Base-by-base conservation (phyloP, 2,113 vertebrate species). In the Murina feae region DNA sequence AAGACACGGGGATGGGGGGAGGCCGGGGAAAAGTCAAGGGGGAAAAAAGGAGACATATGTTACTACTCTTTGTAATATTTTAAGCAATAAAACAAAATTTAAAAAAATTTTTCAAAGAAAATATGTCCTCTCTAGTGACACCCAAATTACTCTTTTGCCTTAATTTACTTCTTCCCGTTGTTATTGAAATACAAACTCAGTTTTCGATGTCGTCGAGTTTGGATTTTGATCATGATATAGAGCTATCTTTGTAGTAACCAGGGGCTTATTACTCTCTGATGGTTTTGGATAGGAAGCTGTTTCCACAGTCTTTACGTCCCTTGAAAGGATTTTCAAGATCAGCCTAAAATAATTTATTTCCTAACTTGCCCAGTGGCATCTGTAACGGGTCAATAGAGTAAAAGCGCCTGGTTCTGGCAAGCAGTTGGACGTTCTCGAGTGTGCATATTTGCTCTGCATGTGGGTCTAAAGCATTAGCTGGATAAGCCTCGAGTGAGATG, bases 311-410 rank as follows among this genome's bases (percentile, higher is more conserved):
- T 89, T 79, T 51, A 68, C 6, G 2, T 81, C 32, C 35, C 28
- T 71, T 42, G 28, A 93, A 85, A 84, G n/a, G 42, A 75, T 81
- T 85, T 69, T 93, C 80, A 68, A 75, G 47, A n/a, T 89, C 21
- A 80, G 37, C 91, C 69, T 79, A 25, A 78, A 66, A 86, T 78
- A 37, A 39, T 80, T 83, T 80, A 17, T 89, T 82, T 69, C 55
- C 17, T 84, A 51, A 51, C 75, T 96, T 81, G 4, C 37, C 17
- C 72, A 14, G 42, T 69, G n/a, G 13, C 47, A 53, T 58, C 65
- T 79, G 30, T 37, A 49, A 49, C 42, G 55, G 55, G 18, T 81
- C 88, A 76, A 0, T 58, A 58, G 37, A 66, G 35, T 49, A 9
- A 63, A 47, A 72, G 55, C 4, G 3, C 72, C 53, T 58, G 1